Conservation (phyloP, 1,140 invertebrate genomes). For the Scylla paramamosain region DNA sequence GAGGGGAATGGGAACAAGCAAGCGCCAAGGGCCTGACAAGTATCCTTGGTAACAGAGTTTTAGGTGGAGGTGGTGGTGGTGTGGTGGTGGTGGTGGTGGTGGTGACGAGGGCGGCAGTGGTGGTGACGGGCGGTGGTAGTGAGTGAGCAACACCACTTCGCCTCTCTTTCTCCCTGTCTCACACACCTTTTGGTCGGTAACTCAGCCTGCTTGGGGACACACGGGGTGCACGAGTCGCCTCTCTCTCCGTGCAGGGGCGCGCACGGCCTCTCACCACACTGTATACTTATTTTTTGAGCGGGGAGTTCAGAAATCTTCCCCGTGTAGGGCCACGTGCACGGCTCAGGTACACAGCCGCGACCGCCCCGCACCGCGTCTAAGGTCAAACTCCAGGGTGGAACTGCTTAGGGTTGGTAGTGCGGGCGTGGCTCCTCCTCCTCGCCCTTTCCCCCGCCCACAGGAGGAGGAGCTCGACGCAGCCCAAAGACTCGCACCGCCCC, state of each 20-base stretch:
- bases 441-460: constrained; percentile 57
- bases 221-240: constrained; percentile 49
- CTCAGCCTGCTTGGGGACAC: constrained; percentile 34
- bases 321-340: constrained; percentile 65
- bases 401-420: constrained; percentile 71
- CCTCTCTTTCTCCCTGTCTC: constrained; percentile 7
- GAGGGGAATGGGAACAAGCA: neutral
- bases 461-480: constrained; percentile 38
- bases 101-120: neutral
- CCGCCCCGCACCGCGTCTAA: constrained; percentile 72
- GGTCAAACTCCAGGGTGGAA: constrained; percentile 73
- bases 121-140: neutral
- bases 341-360: constrained; percentile 65
- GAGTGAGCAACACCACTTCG: neutral
- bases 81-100: neutral
- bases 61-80: neutral
- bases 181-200: constrained; percentile 30
- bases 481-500: constrained; percentile 41
- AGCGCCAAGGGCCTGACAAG: neutral
- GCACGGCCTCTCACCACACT: constrained; percentile 62
- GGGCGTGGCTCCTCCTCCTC: constrained; percentile 32
- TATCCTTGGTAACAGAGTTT: constrained; percentile 22
- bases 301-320: constrained; percentile 43
- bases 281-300: constrained; percentile 7
- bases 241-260: constrained; percentile 35